Base-by-base conservation (phyloP, 2,113 vertebrate genomes). In the Coptodon bakossiorum region DNA sequence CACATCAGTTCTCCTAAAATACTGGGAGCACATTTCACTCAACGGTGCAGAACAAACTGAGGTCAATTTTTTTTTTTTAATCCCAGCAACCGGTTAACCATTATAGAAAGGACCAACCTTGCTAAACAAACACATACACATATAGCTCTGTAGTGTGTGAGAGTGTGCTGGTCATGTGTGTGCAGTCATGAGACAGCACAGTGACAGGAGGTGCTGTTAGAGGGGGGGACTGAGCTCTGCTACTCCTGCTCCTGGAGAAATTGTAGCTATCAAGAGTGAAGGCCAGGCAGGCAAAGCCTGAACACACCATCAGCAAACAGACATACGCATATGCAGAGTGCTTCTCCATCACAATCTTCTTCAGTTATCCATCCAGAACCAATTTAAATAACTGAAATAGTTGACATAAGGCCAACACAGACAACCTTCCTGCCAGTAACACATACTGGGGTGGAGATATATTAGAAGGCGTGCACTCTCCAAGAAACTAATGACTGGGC, bases 181-280 rank as follows among this genome's bases (percentile, higher is more conserved):
- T 87, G 86, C 29, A 93, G 96, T 97, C 96, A 97, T 96, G 91
- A 95, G 96, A 96, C 95, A 91, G 84, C 90, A 89, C 81, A 95
- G 83, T 84, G 92, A 92, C 76, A 93, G 76, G 86, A 78, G 83
- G 88, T 13, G 59, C 68, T n/a, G 4, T 14, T 5, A 7, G 17
- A 1, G 6, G 12, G 31, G n/a, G 40, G 34, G 24, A 29, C 5
- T 48, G 38, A 2, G 9, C 24, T 48, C 61, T 66, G 81, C 53
- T 84, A 79, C 57, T 76, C 40, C 24, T 38, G 71, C 9, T 82
- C 52, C 57, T 71, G 11, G 11, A 87, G 53, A 83, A 78, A 52
- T 48, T 81, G 52, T 81, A 45, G 86, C 57, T 17, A 68, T 27
- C 34, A 59, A 13, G 59, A 48, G 52, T 59, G 11, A 40, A 85